phyloP scores from a whole-genome alignment of 1,140 invertebrate species.

The Holcopasites calliopsidis region DNA sequence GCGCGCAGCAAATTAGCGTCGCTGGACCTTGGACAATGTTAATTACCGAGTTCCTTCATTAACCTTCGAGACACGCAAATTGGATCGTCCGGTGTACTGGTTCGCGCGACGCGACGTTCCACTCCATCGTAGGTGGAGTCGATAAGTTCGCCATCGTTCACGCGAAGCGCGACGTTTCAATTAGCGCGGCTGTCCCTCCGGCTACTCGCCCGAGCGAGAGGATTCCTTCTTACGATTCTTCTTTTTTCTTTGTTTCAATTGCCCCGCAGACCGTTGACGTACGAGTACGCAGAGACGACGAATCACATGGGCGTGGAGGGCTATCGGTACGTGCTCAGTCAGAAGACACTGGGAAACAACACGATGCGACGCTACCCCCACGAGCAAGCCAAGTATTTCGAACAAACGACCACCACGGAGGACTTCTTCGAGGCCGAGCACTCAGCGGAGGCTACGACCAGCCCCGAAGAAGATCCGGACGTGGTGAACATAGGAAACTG shows the following conservation, averaged over 20 bases:
- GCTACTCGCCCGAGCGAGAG: too few species aligned
- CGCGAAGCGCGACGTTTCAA: background rate
- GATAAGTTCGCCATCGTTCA: background rate
- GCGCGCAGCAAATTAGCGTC: background rate
- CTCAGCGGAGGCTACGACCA: constrained; percentile 40
- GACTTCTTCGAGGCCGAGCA: constrained; percentile 70
- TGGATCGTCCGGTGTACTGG: constrained; percentile 35
- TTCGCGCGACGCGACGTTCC: background rate
- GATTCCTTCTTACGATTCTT: too few species aligned
- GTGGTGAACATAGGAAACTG: constrained; percentile 83
- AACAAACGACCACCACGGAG: constrained; percentile 73
- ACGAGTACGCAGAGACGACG: constrained; percentile 58
- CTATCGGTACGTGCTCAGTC: constrained; percentile 72
- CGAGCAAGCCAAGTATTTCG: constrained; percentile 74
- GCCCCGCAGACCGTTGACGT: constrained; percentile 22
- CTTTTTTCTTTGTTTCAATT: too few species aligned
- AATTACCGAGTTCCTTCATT: constrained; percentile 1
- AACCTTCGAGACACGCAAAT: constrained; percentile 35
- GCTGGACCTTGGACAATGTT: background rate
- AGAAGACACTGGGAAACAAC: constrained; percentile 74
- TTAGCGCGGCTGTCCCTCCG: too few species aligned
- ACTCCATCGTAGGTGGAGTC: background rate
- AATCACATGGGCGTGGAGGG: constrained; percentile 68
- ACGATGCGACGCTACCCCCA: constrained; percentile 72
- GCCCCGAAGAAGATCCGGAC: constrained; percentile 71